These are phyloP conservation scores for Xyrichtys novacula DNA, from an alignment of 2,797 vertebrate genomes.

Conservation along the genomic window DNA sequence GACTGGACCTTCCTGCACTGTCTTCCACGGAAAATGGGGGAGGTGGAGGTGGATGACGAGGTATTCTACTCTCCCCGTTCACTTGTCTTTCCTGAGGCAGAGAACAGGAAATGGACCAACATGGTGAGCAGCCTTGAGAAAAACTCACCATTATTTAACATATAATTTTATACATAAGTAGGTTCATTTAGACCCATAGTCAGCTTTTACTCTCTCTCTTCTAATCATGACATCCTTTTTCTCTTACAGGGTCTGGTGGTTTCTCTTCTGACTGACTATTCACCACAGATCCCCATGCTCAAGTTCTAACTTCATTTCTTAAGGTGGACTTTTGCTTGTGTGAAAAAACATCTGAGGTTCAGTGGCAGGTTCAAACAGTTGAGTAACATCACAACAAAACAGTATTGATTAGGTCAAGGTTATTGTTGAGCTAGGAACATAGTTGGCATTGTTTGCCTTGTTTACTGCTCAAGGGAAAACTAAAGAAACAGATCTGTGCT, in stretches of 20 bases:
- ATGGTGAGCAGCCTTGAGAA: conserved; percentile 86
- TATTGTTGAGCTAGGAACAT: too few relatives aligned
- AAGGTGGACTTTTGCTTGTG: not conserved
- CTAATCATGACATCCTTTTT: conserved; percentile 56
- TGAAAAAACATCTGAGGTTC: not conserved
- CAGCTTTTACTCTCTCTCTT: conserved; percentile 9
- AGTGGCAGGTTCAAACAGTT: not conserved
- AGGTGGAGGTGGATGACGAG: conserved; percentile 94
- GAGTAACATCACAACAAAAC: not conserved
- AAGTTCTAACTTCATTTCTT: conserved; percentile 83
- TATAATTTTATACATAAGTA: not conserved
- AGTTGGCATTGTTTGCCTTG: not conserved
- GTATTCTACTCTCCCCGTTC: conserved; percentile 94
- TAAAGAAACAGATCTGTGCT: not conserved
- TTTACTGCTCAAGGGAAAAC: not conserved
- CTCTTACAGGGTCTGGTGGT: conserved; percentile 82
- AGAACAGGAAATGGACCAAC: conserved; percentile 98
- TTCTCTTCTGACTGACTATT: conserved; percentile 90
- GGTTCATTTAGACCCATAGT: not conserved
- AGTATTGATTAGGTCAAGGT: not conserved
- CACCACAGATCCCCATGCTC: conserved; percentile 84
- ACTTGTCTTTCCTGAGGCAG: conserved; percentile 92
- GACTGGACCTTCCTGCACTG: conserved; percentile 97
- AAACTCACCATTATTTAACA: not conserved
- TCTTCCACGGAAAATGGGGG: conserved; percentile 92